These are phyloP conservation scores for Macaria liturata DNA, from an alignment of 2,888 invertebrate species.

Conservation along the genomic window DNA sequence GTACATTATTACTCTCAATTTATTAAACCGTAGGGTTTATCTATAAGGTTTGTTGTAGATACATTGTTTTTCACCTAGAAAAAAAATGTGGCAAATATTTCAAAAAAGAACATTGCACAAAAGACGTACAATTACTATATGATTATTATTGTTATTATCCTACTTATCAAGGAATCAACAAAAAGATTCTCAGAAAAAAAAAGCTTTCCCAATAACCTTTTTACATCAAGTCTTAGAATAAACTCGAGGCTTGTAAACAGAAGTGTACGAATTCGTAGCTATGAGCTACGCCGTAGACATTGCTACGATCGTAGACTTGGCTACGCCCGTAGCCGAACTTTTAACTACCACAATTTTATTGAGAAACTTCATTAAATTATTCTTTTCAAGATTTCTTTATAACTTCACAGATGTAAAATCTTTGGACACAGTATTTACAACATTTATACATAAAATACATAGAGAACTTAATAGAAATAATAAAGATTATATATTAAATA, in stretches of 20 bases:
- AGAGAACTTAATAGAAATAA: constrained; percentile 18
- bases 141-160: too few relatives aligned
- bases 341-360: constrained; percentile 9
- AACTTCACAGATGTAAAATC: constrained; percentile 11
- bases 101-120: too few relatives aligned
- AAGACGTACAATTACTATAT: too few relatives aligned
- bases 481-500: constrained; percentile 20
- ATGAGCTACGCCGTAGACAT: constrained; percentile 17
- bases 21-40: too few relatives aligned
- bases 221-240: too few relatives aligned
- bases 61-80: too few relatives aligned
- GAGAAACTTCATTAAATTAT: constrained; percentile 10
- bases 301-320: not conserved
- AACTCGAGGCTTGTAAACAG: constrained; percentile 1
- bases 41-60: too few relatives aligned
- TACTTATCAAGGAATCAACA: too few relatives aligned
- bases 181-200: too few relatives aligned
- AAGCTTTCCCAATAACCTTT: too few relatives aligned
- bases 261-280: constrained; percentile 20
- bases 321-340: constrained; percentile 10
- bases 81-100: too few relatives aligned
- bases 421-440: constrained; percentile 25
- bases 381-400: constrained; percentile 2
- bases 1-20: too few relatives aligned
- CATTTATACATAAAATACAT: constrained; percentile 14